phyloP scores from a whole-genome alignment of 2,797 vertebrate species.

The Tympanoctomys barrerae region DNA sequence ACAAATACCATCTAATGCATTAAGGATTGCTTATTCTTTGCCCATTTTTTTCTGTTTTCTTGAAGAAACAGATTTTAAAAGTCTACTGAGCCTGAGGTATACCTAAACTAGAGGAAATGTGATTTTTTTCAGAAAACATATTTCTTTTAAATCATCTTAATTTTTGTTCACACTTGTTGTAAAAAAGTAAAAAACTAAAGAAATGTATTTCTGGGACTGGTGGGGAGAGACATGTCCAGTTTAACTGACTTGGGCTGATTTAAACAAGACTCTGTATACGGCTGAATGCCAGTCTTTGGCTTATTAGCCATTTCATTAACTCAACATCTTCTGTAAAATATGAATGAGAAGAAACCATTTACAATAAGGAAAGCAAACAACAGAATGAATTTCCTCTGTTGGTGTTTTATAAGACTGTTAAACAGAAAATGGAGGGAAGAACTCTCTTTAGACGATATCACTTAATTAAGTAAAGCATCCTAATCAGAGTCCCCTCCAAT shows the following conservation, averaged over 20 bases:
- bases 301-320: constrained; percentile 86
- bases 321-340: constrained; percentile 84
- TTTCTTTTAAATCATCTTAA: constrained; percentile 59
- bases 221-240: neutral
- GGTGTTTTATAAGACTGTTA: constrained; percentile 87
- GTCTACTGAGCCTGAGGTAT: constrained; percentile 45
- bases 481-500: constrained; percentile 90
- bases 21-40: constrained; percentile 57
- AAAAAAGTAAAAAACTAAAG: constrained; percentile 10
- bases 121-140: constrained; percentile 56
- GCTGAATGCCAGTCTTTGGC: constrained; percentile 83
- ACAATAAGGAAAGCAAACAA: constrained; percentile 89
- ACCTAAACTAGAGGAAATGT: constrained; percentile 53
- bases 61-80: constrained; percentile 70
- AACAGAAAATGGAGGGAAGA: constrained; percentile 88
- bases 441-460: constrained; percentile 90
- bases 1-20: constrained; percentile 67
- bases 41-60: constrained; percentile 59
- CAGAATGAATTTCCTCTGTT: constrained; percentile 88
- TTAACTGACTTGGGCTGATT: neutral
- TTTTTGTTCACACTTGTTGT: constrained; percentile 27
- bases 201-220: constrained; percentile 25
- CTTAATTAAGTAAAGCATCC: constrained; percentile 91
- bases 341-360: constrained; percentile 86
- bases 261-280: constrained; percentile 64